Evolutionary conservation across 2,113 vertebrate species (phyloP), one percentile per base, ranked within the genome.

Genomic region (Ranitomeya imitator): DNA sequence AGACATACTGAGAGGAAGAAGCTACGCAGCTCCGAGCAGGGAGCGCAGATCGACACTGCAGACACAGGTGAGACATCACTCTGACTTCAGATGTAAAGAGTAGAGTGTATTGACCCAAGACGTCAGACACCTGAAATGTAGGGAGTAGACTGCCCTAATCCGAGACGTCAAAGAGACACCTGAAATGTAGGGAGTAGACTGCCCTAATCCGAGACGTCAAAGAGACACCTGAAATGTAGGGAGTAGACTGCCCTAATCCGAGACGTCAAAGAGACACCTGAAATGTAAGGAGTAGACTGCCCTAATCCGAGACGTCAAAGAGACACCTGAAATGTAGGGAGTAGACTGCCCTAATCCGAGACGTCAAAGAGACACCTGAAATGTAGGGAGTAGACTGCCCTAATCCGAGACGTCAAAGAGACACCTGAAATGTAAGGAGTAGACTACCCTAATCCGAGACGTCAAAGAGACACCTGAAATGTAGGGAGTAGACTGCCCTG

Each of bases 41-140:
- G 79, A 61, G 79, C 57, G 9, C 45, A 60, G 79, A 61, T 8
- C 61, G 79, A 81, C 55, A 81, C 79, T 37, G 79, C 79, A 59
- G 78, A 80, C 13, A 37, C 57, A 61, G 78, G 78, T 80, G 15
- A 80, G 78, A 60, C n/a, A 80, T 23, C 18, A 10, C 26, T 31
- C 26, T 31, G 26, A 79, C 76, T 52, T n/a, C 45, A 55, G 0
- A 21, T 15, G 60, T 6, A 60, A 55, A 55, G 14, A 55, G 60
- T 23, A 80, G 55, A 31, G 55, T 31, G 4, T 7, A 15, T 23
- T 12, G 79, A 37, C 54, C n/a, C 3, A 3, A n/a, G 23, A 31
- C 15, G 14, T 37, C 1, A 37, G 57, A 79, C 54, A 79, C 52
- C 19, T 3, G 1, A 15, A 0, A 57, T 23, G 19, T 15, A 61